These are phyloP conservation scores for Thermophis baileyi DNA, from an alignment of 2,113 vertebrate species.

Conservation along the genomic window DNA sequence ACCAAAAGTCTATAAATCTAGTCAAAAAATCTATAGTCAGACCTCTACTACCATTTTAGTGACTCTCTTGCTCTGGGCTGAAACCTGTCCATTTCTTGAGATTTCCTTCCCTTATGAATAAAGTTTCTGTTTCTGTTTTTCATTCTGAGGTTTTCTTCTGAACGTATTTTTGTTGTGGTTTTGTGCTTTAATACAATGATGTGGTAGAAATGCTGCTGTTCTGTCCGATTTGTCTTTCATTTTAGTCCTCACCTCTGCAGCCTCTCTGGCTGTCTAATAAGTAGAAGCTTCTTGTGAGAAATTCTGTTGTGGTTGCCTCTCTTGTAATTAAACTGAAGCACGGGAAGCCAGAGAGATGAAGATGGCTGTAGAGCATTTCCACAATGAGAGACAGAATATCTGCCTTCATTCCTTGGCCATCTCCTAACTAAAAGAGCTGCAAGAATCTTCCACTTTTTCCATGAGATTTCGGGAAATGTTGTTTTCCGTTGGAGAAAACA, in stretches of 20 bases:
- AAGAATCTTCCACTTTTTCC: neutral
- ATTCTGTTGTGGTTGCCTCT: neutral
- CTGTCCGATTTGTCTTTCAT: neutral
- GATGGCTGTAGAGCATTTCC: neutral
- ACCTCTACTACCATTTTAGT: too few species aligned
- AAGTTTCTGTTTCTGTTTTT: neutral
- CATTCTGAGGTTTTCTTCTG: neutral
- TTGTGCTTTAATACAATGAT: neutral
- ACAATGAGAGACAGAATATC: neutral
- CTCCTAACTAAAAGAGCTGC: neutral
- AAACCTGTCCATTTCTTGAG: neutral
- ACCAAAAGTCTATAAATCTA: neutral
- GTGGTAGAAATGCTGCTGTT: neutral
- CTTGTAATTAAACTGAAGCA: neutral
- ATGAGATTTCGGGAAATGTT: neutral
- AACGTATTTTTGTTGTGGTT: neutral
- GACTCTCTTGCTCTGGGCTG: neutral
- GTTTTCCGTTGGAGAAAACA: neutral
- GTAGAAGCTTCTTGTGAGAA: neutral
- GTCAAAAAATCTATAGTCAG: neutral
- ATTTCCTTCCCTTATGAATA: neutral
- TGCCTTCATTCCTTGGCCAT: neutral
- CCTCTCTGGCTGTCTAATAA: neutral
- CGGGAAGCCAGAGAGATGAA: neutral
- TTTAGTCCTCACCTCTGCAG: neutral